These are phyloP conservation scores for Escarpia spicata DNA, from an alignment of 2,888 invertebrate genomes.

Conservation along the genomic window DNA sequence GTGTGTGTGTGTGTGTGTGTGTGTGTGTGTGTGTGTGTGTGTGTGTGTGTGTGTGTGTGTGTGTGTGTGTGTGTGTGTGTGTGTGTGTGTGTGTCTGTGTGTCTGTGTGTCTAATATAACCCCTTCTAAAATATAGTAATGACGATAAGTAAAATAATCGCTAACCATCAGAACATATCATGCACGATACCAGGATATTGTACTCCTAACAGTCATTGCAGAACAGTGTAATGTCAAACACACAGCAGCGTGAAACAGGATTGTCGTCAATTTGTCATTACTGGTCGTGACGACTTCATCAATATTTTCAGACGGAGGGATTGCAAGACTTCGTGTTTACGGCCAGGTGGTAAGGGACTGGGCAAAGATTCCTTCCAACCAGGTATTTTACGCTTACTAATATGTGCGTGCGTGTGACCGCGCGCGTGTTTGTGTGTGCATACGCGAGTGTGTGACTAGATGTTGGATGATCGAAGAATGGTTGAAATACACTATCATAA, in stretches of 20 bases:
- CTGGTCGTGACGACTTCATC: background rate
- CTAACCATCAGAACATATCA: too few species aligned
- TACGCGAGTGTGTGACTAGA: background rate
- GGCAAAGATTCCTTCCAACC: conserved; percentile 39
- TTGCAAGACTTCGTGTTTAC: conserved; percentile 51
- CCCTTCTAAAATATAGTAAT: too few species aligned
- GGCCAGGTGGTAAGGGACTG: conserved; percentile 47
- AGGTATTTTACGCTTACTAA: conserved; percentile 36
- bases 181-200: background rate
- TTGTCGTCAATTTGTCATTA: background rate
- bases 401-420: background rate
- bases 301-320: conserved; percentile 49
- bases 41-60: too few species aligned
- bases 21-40: too few species aligned
- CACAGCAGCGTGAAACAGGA: background rate
- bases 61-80: too few species aligned
- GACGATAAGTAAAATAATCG: too few species aligned
- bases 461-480: background rate
- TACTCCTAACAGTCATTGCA: too few species aligned
- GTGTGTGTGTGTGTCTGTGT: too few species aligned
- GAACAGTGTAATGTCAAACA: background rate
- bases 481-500: background rate
- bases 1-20: too few species aligned
- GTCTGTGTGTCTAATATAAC: too few species aligned
- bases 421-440: background rate